A percentile compares a stretch with the other conserved stretches of the same genome.
These are phyloP conservation scores for Psix sp. DNA, from an alignment of 1,140 invertebrate genomes.

Conservation along the genomic window DNA sequence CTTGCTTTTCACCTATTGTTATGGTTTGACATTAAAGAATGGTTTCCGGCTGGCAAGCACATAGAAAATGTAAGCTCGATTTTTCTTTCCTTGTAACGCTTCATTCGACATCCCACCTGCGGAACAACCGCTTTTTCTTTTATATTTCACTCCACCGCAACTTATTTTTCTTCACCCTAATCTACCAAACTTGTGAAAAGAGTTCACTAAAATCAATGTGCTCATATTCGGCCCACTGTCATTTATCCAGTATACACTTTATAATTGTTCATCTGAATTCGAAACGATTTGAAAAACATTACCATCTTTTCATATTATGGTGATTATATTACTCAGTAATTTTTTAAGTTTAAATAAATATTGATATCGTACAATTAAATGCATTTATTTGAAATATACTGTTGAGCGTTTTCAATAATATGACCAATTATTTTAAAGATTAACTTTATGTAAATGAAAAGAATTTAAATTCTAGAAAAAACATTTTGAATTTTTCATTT, in stretches of 20 bases:
- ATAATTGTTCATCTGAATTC: no score
- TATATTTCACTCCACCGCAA: constrained; percentile 14
- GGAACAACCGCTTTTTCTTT: constrained; percentile 31
- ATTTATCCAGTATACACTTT: constrained; percentile 5
- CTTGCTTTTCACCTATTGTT: constrained; percentile 63
- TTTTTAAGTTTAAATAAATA: no score
- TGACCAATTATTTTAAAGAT: no score
- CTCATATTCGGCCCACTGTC: not conserved
- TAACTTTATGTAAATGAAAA: no score
- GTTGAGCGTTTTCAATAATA: no score
- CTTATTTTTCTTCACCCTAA: constrained; percentile 46
- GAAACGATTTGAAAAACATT: no score
- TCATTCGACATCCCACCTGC: constrained; percentile 45
- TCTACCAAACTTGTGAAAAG: constrained; percentile 19
- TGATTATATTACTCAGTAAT: no score
- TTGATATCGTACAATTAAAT: no score
- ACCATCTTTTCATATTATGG: no score
- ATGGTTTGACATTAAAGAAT: constrained; percentile 70
- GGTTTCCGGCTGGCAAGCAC: constrained; percentile 60
- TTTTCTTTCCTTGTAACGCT: constrained; percentile 61
- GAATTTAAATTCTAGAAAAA: no score
- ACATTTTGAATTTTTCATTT: no score
- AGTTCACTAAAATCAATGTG: constrained; percentile 22
- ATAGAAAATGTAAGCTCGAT: constrained; percentile 64
- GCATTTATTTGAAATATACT: no score